Evolutionary conservation across 2,888 invertebrate species (phyloP).

Genomic region (Epinotia ramella): DNA sequence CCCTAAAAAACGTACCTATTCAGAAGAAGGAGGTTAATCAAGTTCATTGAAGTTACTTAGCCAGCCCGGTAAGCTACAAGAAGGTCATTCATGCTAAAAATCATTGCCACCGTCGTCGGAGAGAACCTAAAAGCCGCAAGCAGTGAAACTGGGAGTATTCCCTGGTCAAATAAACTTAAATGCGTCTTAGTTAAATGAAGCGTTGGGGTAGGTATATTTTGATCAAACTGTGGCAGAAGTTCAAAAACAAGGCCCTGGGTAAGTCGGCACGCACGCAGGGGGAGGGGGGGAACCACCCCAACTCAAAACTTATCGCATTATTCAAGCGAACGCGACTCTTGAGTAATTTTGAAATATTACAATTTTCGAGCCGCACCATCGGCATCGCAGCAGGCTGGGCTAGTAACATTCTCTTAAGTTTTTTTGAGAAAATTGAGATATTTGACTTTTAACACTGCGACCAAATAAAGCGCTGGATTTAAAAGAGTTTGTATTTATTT

Average conservation of each 20-base stretch:
- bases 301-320: slow-evolving; percentile 81
- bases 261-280: slow-evolving; percentile 73
- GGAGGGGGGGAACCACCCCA: slow-evolving; percentile 63
- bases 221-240: slow-evolving; percentile 81
- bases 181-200: slow-evolving; percentile 61
- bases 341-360: slow-evolving; percentile 86
- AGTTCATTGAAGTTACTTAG: slow-evolving; percentile 3
- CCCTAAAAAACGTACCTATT: not conserved
- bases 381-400: slow-evolving; percentile 61
- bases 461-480: not conserved
- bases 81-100: slow-evolving; percentile 28
- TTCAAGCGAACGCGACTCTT: slow-evolving; percentile 84
- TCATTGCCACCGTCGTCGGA: slow-evolving; percentile 16
- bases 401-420: slow-evolving; percentile 34
- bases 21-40: not conserved
- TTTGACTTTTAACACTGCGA: slow-evolving; percentile 1
- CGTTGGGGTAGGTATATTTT: slow-evolving; percentile 73
- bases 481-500: not conserved
- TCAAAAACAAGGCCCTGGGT: slow-evolving; percentile 77
- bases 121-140: slow-evolving; percentile 41
- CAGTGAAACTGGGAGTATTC: slow-evolving; percentile 36
- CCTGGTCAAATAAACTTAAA: slow-evolving; percentile 53
- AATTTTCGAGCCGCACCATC: slow-evolving; percentile 79
- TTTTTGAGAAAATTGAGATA: slow-evolving; percentile 5
- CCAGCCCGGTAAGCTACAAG: slow-evolving; percentile 16